Percentiles rank a stretch among this genome's conserved stretches.
These are phyloP conservation scores for Sycophila sp. DNA, from an alignment of 1,140 invertebrate species.

Conservation along the genomic window DNA sequence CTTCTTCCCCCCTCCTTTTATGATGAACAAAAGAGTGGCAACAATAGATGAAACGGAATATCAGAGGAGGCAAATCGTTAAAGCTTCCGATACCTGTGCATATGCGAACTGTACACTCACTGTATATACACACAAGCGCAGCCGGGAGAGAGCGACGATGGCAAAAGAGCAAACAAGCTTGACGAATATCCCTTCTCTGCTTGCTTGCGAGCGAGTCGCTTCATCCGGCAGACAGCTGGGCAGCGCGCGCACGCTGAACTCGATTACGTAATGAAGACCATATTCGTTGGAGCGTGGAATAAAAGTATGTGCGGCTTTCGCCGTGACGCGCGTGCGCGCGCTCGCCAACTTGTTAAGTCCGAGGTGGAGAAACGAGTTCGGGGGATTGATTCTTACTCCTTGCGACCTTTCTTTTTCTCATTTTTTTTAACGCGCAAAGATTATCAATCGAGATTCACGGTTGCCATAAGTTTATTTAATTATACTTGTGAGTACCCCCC, in stretches of 20 bases:
- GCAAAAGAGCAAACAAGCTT: conserved; percentile 25
- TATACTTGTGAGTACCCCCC: too few species aligned
- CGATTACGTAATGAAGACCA: conserved; percentile 50
- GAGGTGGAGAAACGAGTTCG: too few species aligned
- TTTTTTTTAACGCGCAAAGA: too few species aligned
- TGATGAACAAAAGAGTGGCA: not conserved
- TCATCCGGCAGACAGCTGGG: conserved; percentile 50
- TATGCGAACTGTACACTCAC: not conserved
- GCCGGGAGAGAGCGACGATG: not conserved
- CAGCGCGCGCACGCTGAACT: conserved; percentile 42
- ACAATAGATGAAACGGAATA: conserved; percentile 22
- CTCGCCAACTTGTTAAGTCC: not conserved
- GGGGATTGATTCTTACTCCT: too few species aligned
- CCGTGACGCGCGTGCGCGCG: not conserved
- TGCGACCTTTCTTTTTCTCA: too few species aligned
- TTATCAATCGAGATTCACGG: too few species aligned
- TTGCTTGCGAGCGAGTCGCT: not conserved
- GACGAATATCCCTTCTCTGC: conserved; percentile 18
- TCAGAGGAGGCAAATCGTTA: conserved; percentile 2
- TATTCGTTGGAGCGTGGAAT: conserved; percentile 40
- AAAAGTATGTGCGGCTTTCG: conserved; percentile 20
- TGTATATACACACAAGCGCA: not conserved
- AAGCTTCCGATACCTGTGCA: too few species aligned
- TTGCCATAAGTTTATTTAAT: too few species aligned
- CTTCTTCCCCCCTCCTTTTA: not conserved